Percentiles rank a stretch among this genome's conserved stretches.
Evolutionary conservation across 2,113 vertebrate species (phyloP).

Genomic region (Saguinus midas): DNA sequence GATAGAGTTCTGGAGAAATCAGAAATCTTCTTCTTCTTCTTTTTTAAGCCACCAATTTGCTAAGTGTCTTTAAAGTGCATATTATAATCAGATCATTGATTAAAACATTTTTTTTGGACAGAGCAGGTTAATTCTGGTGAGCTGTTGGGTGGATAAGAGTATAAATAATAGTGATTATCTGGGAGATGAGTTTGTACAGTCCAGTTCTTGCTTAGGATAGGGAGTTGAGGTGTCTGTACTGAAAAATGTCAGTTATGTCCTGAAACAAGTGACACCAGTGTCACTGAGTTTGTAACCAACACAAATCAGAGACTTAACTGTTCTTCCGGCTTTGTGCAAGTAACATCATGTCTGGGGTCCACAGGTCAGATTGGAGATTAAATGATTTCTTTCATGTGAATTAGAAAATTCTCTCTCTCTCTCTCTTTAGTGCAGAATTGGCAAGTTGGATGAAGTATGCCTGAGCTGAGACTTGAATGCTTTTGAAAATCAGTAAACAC

Average conservation of each 20-base stretch:
- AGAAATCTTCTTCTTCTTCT: neutral
- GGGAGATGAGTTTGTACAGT: neutral
- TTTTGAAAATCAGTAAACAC: neutral
- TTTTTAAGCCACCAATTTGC: conserved; percentile 46
- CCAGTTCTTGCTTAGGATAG: neutral
- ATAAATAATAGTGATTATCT: neutral
- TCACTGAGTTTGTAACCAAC: neutral
- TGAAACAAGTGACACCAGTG: neutral
- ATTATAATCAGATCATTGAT: conserved; percentile 50
- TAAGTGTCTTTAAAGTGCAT: conserved; percentile 42
- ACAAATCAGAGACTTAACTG: neutral
- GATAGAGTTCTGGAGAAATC: neutral
- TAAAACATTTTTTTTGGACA: neutral
- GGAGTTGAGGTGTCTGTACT: neutral
- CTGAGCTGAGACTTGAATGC: neutral
- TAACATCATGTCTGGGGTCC: neutral
- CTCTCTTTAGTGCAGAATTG: neutral
- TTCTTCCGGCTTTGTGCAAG: neutral
- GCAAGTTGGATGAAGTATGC: neutral
- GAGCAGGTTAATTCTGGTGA: conserved; percentile 34
- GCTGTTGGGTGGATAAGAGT: neutral
- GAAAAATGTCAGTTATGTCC: neutral
- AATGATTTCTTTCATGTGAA: neutral
- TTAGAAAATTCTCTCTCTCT: neutral
- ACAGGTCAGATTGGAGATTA: neutral